Conservation (phyloP, 2,888 invertebrate species). For the Odontocolon sp. region DNA sequence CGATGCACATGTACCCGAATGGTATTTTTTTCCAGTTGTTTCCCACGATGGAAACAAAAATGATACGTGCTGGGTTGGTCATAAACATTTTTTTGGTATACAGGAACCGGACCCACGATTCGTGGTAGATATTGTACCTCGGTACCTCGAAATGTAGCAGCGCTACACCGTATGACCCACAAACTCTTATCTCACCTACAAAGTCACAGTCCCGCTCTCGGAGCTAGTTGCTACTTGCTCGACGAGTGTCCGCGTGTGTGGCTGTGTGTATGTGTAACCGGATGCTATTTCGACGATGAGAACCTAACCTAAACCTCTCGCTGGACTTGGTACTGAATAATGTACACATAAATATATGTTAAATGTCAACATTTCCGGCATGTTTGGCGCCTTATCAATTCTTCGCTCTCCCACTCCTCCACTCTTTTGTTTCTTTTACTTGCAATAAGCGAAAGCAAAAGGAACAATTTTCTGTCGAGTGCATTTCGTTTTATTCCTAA, state of each 20-base stretch:
- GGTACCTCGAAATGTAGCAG: background rate
- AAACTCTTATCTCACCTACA: conserved; percentile 61
- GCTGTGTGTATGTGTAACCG: conserved; percentile 57
- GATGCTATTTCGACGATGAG: conserved; percentile 71
- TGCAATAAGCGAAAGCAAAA: no score
- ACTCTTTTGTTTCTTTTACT: no score
- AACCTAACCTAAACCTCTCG: conserved; percentile 71
- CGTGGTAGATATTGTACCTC: background rate
- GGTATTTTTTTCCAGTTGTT: background rate
- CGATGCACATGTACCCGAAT: conserved; percentile 2
- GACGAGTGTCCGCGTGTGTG: conserved; percentile 4
- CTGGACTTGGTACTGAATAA: conserved; percentile 36
- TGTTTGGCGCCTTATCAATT: conserved; percentile 58
- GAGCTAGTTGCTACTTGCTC: conserved; percentile 17
- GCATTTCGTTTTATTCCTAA: no score
- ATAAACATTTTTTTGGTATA: background rate
- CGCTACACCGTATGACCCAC: conserved; percentile 45
- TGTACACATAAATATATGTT: conserved; percentile 57
- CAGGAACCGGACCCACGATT: conserved; percentile 1
- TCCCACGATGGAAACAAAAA: background rate
- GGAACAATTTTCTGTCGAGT: no score
- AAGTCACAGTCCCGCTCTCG: conserved; percentile 51
- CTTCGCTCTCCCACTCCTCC: conserved; percentile 1
- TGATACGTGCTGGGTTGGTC: background rate
- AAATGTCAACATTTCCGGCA: conserved; percentile 35